phyloP scores from a whole-genome alignment of 2,113 vertebrate genomes.

The Phycodurus eques region DNA sequence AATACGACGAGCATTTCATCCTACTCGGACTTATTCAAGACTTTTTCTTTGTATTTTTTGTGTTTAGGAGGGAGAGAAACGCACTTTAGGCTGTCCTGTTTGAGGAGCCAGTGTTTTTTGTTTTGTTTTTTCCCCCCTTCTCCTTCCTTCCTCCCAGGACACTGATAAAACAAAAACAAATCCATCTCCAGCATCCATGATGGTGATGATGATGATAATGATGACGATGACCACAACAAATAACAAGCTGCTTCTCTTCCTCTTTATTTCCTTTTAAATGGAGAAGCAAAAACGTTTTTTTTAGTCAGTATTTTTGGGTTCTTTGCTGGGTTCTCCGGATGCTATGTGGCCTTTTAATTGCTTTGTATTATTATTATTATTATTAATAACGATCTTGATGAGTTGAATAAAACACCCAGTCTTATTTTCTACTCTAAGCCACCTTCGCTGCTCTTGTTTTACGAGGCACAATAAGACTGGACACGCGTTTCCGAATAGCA shows the following conservation, averaged over 20 bases:
- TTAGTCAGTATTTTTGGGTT: slow-evolving; percentile 69
- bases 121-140: slow-evolving; percentile 7
- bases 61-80: slow-evolving; percentile 28
- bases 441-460: slow-evolving; percentile 9
- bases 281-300: slow-evolving; percentile 35
- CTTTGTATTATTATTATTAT: slow-evolving; percentile 92
- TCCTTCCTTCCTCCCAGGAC: background rate
- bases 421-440: slow-evolving; percentile 82
- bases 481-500: background rate
- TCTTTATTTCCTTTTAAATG: slow-evolving; percentile 17
- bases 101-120: slow-evolving; percentile 40
- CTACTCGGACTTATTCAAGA: slow-evolving; percentile 32
- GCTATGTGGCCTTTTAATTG: slow-evolving; percentile 92
- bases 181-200: background rate
- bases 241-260: background rate
- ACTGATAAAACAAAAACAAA: background rate
- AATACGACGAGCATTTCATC: background rate
- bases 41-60: slow-evolving; percentile 31
- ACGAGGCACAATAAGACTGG: background rate
- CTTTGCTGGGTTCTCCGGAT: slow-evolving; percentile 83
- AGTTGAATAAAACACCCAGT: slow-evolving; percentile 98
- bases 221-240: background rate
- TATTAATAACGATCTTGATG: slow-evolving; percentile 87
- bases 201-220: background rate
- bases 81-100: slow-evolving; percentile 78